Conservation (phyloP, 2,113 vertebrate genomes). For the Fregata magnificens region DNA sequence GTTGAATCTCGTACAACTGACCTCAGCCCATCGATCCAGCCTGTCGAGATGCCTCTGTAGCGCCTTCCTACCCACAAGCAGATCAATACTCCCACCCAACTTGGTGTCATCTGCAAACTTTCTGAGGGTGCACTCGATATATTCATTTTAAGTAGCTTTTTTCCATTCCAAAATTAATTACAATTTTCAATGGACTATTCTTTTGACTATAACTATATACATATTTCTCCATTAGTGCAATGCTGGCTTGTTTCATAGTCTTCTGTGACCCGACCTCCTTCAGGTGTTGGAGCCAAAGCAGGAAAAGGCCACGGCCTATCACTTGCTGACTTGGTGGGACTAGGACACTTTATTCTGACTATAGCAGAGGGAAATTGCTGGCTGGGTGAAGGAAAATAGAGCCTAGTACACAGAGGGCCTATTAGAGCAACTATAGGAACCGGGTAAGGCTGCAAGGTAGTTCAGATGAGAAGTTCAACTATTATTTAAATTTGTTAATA, state of each 20-base stretch:
- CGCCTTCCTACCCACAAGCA: neutral
- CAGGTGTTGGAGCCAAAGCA: neutral
- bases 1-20: neutral
- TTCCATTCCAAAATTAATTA: neutral
- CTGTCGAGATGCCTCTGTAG: neutral
- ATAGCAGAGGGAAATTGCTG: neutral
- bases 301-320: neutral
- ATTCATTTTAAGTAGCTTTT: neutral
- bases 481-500: neutral
- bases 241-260: neutral
- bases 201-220: neutral
- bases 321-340: neutral
- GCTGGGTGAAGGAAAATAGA: neutral
- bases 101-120: neutral
- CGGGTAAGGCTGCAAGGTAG: neutral
- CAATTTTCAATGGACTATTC: neutral
- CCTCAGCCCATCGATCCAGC: rapidly evolving
- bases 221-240: neutral
- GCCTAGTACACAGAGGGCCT: neutral
- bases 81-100: too few species aligned
- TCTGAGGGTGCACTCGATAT: neutral
- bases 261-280: neutral
- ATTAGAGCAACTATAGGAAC: neutral
- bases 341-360: neutral
- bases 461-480: neutral